Percentiles rank a stretch among this genome's conserved stretches.
phyloP scores from a whole-genome alignment of 2,888 invertebrate species.

The Phyllotreta cruciferae region DNA sequence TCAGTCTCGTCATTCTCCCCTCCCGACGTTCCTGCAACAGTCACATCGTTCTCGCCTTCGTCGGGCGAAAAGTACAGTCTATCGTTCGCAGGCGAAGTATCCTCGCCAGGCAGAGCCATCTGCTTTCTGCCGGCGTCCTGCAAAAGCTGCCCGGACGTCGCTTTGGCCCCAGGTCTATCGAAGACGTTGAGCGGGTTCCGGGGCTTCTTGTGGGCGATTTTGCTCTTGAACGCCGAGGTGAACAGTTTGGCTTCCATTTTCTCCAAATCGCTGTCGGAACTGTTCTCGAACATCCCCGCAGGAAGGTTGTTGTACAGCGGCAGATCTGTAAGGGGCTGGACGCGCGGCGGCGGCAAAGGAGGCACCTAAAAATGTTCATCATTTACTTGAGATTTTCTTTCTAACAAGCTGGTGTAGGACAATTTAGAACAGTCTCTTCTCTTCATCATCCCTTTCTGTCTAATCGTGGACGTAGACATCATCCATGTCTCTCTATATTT shows the following conservation, averaged over 20 bases:
- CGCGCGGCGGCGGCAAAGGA: slow-evolving; percentile 47
- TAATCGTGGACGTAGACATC: too few species aligned
- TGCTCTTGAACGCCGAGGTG: slow-evolving; percentile 54
- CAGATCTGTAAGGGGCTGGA: slow-evolving; percentile 59
- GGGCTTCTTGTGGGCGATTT: slow-evolving; percentile 51
- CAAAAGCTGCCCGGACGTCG: slow-evolving; percentile 34
- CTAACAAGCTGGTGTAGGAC: too few species aligned
- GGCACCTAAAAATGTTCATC: slow-evolving; percentile 40
- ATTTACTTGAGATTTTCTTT: background rate
- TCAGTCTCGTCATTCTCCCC: slow-evolving; percentile 40
- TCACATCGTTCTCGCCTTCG: slow-evolving; percentile 45
- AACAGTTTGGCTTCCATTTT: slow-evolving; percentile 60
- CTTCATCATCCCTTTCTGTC: too few species aligned
- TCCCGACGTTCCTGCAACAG: slow-evolving; percentile 37
- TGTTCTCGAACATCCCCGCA: slow-evolving; percentile 61
- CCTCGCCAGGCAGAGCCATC: slow-evolving; percentile 62
- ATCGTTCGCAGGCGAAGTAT: slow-evolving; percentile 61
- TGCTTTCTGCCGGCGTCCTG: slow-evolving; percentile 49
- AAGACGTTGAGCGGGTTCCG: slow-evolving; percentile 54
- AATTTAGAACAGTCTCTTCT: too few species aligned
- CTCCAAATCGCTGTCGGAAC: slow-evolving; percentile 68
- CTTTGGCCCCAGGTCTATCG: slow-evolving; percentile 68
- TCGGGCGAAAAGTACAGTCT: slow-evolving; percentile 64
- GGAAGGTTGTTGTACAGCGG: slow-evolving; percentile 66
- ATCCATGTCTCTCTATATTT: too few species aligned